phyloP scores from a whole-genome alignment of 2,888 invertebrate genomes.

The Leucoma salicis region DNA sequence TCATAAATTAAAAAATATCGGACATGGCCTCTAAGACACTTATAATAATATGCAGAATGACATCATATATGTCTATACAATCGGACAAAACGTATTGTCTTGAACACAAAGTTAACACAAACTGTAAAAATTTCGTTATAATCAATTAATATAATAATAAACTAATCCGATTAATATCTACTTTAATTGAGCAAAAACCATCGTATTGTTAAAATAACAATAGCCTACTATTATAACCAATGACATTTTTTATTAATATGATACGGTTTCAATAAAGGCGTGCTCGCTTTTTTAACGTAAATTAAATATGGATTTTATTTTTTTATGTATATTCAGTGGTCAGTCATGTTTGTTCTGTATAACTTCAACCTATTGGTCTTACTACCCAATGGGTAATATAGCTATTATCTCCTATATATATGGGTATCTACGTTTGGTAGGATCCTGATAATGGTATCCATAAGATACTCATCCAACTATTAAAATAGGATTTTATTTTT shows the following conservation, averaged over 20 bases:
- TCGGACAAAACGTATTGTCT: conserved; percentile 3
- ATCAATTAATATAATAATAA: conserved; percentile 1
- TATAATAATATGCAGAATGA: conserved; percentile 19
- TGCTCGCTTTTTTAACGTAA: background rate
- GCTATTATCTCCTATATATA: too few species aligned
- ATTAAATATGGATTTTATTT: background rate
- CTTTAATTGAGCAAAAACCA: background rate
- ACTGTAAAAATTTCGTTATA: conserved; percentile 2
- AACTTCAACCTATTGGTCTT: too few species aligned
- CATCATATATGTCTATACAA: conserved; percentile 17
- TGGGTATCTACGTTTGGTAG: too few species aligned
- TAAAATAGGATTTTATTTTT: too few species aligned
- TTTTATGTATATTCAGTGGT: background rate
- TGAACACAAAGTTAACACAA: conserved; percentile 2
- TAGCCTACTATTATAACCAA: background rate
- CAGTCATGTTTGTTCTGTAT: too few species aligned
- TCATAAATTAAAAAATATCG: conserved; percentile 17
- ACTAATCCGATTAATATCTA: conserved; percentile 1
- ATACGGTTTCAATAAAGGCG: background rate
- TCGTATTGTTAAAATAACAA: background rate
- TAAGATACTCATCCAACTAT: too few species aligned
- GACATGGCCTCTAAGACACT: conserved; percentile 21
- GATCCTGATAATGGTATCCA: too few species aligned
- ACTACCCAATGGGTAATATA: too few species aligned
- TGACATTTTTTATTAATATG: background rate